Evolutionary conservation across 2,113 vertebrate genomes (phyloP).

Genomic region (Thalassoma bifasciatum): DNA sequence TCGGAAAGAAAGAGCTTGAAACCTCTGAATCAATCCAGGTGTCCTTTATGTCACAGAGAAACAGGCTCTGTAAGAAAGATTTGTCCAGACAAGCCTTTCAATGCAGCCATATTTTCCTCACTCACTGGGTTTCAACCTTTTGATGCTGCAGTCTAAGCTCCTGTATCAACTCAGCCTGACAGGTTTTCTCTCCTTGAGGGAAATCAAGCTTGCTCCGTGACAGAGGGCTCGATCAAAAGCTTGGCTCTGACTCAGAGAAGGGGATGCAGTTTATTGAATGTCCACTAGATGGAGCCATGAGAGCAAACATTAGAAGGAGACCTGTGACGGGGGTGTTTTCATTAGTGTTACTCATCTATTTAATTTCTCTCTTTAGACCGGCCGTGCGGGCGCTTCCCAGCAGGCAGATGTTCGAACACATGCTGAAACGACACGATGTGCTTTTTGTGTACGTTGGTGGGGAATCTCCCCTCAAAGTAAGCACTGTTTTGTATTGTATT

Average conservation of each 20-base stretch:
- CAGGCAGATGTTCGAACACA: conserved; percentile 95
- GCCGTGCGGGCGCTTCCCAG: conserved; percentile 94
- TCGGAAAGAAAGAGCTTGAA: background rate
- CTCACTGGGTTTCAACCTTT: conserved; percentile 42
- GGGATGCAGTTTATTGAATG: background rate
- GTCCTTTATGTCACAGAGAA: conserved; percentile 19
- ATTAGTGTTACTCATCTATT: background rate
- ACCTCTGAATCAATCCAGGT: background rate
- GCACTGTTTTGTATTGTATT: conserved; percentile 32
- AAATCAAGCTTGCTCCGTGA: conserved; percentile 65
- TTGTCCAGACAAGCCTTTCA: conserved; percentile 43
- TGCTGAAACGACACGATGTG: conserved; percentile 91
- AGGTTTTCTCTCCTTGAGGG: conserved; percentile 66
- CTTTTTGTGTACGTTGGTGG: conserved; percentile 95
- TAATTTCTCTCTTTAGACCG: conserved; percentile 81
- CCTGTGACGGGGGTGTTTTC: background rate
- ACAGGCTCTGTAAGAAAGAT: conserved; percentile 23
- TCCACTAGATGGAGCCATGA: conserved; percentile 65
- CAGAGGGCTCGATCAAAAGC: conserved; percentile 69
- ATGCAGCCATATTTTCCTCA: conserved; percentile 34
- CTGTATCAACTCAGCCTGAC: conserved; percentile 59
- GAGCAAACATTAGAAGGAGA: conserved; percentile 13
- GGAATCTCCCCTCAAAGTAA: conserved; percentile 95
- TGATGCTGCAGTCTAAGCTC: conserved; percentile 58
- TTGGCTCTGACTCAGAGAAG: conserved; percentile 24